Conservation (phyloP, 2,888 invertebrate genomes). For the Protodeltote pygarga region DNA sequence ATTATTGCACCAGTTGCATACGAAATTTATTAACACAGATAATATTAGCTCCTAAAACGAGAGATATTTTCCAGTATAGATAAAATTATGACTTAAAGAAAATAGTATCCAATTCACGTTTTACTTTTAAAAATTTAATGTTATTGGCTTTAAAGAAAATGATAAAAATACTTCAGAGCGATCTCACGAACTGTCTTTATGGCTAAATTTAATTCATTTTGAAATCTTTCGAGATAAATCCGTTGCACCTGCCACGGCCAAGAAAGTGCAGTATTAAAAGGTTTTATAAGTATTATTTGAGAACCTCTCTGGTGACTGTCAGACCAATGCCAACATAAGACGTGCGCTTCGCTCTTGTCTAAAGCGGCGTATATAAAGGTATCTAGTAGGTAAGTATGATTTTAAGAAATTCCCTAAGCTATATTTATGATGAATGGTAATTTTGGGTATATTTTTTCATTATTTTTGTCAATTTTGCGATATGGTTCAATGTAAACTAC, state of each 20-base stretch:
- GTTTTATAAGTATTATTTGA: constrained; percentile 55
- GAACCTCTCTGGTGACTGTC: constrained; percentile 45
- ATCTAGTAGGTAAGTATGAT: constrained; percentile 2
- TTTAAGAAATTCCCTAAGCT: constrained; percentile 3
- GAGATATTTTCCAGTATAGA: too few relatives aligned
- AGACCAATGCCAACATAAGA: constrained; percentile 29
- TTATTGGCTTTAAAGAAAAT: not conserved
- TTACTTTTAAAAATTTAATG: too few relatives aligned
- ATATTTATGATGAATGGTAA: constrained; percentile 2
- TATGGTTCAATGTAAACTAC: too few relatives aligned
- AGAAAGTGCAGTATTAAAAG: constrained; percentile 52
- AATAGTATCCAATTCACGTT: too few relatives aligned
- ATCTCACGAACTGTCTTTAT: not conserved
- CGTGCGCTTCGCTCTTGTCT: constrained; percentile 28
- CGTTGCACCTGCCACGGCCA: constrained; percentile 45
- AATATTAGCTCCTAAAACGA: not conserved
- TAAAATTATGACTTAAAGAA: too few relatives aligned
- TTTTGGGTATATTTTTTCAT: constrained; percentile 7
- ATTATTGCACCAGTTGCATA: not conserved
- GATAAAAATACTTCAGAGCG: not conserved
- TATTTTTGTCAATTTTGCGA: not conserved
- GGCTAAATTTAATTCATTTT: constrained; percentile 24
- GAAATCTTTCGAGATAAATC: constrained; percentile 44
- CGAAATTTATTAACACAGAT: constrained; percentile 1
- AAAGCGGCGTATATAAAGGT: constrained; percentile 34